Conservation (phyloP, 1,140 invertebrate species). For the Lepidurus apus region DNA sequence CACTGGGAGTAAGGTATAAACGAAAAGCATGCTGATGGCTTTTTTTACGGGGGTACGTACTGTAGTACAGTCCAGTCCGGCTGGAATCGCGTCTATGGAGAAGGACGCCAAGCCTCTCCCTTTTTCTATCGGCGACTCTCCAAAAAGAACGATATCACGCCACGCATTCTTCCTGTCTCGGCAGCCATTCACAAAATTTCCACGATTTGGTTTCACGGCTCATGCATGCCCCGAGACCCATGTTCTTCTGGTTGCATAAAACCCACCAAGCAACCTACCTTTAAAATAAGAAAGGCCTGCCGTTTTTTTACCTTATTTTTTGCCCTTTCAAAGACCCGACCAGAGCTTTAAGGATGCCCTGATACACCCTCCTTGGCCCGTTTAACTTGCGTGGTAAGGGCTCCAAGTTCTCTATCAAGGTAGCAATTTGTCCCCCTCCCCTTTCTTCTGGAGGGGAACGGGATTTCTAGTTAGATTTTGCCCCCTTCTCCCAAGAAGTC, state of each 20-base stretch:
- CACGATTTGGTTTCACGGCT: neutral
- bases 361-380: neutral
- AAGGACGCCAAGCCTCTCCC: neutral
- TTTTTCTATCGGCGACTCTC: neutral
- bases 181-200: conserved; percentile 7
- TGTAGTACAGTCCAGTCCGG: neutral
- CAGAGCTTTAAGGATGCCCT: neutral
- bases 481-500: neutral
- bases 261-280: neutral
- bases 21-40: neutral
- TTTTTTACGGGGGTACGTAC: neutral
- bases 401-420: conserved; percentile 10
- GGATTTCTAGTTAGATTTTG: neutral
- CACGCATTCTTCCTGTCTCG: neutral
- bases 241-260: neutral
- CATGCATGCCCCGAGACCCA: neutral
- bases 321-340: neutral
- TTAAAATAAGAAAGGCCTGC: neutral
- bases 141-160: conserved; percentile 17
- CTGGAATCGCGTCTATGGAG: neutral
- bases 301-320: neutral
- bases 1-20: neutral
- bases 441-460: neutral
- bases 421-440: conserved; percentile 10
- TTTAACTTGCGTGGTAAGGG: neutral